A percentile compares a stretch with the other conserved stretches of the same genome.
Conservation (phyloP, 1,140 invertebrate genomes). For the Pectinophora gossypiella region DNA sequence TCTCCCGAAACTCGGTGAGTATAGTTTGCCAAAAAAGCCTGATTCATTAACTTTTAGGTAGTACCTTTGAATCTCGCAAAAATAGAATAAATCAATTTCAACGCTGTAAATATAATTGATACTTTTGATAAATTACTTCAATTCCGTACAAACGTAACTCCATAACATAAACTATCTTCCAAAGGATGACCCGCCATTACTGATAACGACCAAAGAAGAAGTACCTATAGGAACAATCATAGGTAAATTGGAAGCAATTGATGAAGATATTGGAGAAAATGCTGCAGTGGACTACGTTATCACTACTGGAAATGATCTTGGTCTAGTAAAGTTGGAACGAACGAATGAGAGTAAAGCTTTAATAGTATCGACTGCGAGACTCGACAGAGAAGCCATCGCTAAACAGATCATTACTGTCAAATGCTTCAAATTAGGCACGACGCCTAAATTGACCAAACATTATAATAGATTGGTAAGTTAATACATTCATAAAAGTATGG, state of each 20-base stretch:
- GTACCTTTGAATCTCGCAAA: no score
- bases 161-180: no score
- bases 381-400: slow-evolving; percentile 81
- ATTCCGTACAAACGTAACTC: no score
- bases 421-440: slow-evolving; percentile 79
- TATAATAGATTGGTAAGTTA: slow-evolving; percentile 77
- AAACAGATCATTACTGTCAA: slow-evolving; percentile 81
- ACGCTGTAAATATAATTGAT: no score
- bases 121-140: no score
- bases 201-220: slow-evolving; percentile 81
- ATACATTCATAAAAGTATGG: no score
- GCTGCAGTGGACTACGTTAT: slow-evolving; percentile 85
- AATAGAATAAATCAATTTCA: no score
- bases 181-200: slow-evolving; percentile 81
- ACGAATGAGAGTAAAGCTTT: slow-evolving; percentile 80
- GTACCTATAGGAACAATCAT: slow-evolving; percentile 78
- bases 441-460: slow-evolving; percentile 63
- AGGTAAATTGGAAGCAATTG: slow-evolving; percentile 81
- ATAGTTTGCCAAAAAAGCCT: no score
- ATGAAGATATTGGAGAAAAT: slow-evolving; percentile 86
- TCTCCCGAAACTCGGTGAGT: slow-evolving; percentile 81
- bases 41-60: no score
- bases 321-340: slow-evolving; percentile 79
- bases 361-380: slow-evolving; percentile 76
- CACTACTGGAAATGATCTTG: slow-evolving; percentile 84